Conservation (phyloP, 2,113 vertebrate genomes). For the Cyanocitta stelleri region DNA sequence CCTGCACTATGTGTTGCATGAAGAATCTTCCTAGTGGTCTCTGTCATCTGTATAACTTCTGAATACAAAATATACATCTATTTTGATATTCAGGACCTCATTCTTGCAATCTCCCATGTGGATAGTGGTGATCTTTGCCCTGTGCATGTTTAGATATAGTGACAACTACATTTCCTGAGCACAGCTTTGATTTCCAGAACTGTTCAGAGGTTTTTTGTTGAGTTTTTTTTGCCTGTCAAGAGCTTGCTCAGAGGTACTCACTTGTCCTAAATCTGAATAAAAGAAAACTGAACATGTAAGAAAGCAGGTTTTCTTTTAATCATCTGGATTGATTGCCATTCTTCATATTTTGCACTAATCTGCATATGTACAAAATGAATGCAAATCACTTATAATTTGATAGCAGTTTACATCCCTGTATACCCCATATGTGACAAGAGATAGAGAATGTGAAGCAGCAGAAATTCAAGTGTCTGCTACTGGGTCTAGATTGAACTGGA, state of each 20-base stretch:
- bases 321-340: neutral
- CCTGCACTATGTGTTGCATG: neutral
- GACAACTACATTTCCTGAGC: neutral
- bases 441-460: neutral
- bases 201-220: neutral
- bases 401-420: neutral
- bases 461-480: neutral
- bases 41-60: neutral
- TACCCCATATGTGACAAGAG: neutral
- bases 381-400: neutral
- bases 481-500: neutral
- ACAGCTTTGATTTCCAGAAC: neutral
- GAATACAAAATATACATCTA: neutral
- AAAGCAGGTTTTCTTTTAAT: neutral
- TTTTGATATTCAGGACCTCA: neutral
- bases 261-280: neutral
- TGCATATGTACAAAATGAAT: neutral
- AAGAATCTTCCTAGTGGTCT: neutral
- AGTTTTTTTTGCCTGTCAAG: neutral
- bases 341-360: neutral
- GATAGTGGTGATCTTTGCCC: neutral
- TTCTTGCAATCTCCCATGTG: neutral
- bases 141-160: neutral
- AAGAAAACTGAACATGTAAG: neutral
- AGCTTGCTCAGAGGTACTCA: neutral